Conservation (phyloP, 2,888 invertebrate species). For the Temnothorax unifasciatus region DNA sequence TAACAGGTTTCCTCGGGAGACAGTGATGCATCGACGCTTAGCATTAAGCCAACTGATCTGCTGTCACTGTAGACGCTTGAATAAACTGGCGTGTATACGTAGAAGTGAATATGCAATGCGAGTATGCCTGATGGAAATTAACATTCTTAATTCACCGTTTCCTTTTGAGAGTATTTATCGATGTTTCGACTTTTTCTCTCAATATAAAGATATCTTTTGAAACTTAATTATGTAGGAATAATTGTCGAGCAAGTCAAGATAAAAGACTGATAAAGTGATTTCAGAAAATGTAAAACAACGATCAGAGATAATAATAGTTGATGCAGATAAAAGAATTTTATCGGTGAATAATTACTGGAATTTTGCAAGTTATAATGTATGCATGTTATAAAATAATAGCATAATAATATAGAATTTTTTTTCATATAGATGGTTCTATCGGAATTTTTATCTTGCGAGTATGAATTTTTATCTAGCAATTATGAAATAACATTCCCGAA, state of each 20-base stretch:
- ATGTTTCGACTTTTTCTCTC: too few species aligned
- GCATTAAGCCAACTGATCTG: conserved; percentile 26
- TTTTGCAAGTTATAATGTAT: neutral
- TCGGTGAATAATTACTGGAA: conserved; percentile 6
- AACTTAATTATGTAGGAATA: neutral
- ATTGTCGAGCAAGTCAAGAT: neutral
- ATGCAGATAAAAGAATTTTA: neutral
- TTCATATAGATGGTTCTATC: conserved; percentile 3
- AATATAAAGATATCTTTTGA: neutral
- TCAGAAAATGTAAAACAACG: neutral
- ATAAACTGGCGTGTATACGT: neutral
- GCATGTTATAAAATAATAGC: neutral
- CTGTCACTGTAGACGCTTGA: neutral
- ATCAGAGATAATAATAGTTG: neutral
- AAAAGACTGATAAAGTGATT: neutral
- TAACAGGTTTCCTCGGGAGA: conserved; percentile 44
- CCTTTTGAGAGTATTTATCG: neutral
- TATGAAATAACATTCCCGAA: conserved; percentile 20
- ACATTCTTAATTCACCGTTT: neutral
- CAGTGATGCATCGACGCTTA: conserved; percentile 23
- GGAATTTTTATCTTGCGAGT: conserved; percentile 2
- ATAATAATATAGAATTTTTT: conserved; percentile 9
- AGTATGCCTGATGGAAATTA: conserved; percentile 1
- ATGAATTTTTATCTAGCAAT: neutral
- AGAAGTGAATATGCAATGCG: neutral